A percentile compares a stretch with the other conserved stretches of the same genome.
Conservation (phyloP, 2,797 vertebrate species). For the Peromyscus attwateri region DNA sequence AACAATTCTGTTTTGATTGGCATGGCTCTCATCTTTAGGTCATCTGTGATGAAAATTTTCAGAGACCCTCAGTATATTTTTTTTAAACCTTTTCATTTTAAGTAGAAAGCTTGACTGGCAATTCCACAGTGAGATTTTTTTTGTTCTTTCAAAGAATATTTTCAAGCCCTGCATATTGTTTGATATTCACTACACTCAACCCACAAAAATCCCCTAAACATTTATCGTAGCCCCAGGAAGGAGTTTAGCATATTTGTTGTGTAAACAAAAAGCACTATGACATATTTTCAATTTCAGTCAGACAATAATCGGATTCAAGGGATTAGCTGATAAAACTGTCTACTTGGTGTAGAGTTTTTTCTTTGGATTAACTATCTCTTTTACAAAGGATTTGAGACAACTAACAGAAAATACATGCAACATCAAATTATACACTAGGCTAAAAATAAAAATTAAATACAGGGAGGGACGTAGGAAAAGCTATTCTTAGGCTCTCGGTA, state of each 20-base stretch:
- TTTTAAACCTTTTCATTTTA: not conserved
- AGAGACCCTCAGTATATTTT: not conserved
- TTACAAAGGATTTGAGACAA: conserved; percentile 14
- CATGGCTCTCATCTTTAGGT: conserved; percentile 19
- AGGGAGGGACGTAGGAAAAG: not conserved
- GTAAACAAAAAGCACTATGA: conserved; percentile 2
- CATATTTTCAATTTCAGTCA: conserved; percentile 13
- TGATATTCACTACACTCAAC: not conserved
- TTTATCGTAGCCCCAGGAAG: not conserved
- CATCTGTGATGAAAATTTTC: not conserved
- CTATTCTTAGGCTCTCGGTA: not conserved
- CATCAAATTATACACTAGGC: not conserved
- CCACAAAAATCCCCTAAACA: not conserved
- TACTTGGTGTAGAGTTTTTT: not conserved
- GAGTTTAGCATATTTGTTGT: not conserved
- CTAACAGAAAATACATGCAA: conserved; percentile 8
- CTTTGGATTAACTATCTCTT: conserved; percentile 31
- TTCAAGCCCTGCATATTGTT: not conserved
- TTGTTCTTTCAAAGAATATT: conserved; percentile 46
- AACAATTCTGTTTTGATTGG: not conserved
- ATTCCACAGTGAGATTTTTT: not conserved
- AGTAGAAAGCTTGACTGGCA: not conserved
- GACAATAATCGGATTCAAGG: not conserved
- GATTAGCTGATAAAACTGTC: not conserved
- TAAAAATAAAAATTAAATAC: conserved; percentile 36